Conservation (phyloP, 2,113 vertebrate species). For the Probosciger aterrimus region DNA sequence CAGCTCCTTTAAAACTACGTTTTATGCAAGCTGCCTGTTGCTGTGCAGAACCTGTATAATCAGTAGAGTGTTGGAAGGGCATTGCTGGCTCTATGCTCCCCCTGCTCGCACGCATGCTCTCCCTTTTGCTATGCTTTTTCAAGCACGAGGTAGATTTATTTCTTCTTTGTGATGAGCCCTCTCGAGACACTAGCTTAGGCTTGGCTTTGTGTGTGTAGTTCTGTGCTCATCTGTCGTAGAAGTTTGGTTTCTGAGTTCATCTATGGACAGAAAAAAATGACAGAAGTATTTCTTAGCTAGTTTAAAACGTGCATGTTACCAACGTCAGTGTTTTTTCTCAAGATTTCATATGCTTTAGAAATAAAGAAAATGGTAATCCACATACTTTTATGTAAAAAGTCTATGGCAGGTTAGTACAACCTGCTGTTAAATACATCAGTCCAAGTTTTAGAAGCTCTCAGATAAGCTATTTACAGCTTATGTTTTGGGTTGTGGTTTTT, state of each 20-base stretch:
- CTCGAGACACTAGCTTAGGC: neutral
- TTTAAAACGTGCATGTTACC: neutral
- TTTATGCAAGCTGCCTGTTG: neutral
- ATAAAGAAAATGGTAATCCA: neutral
- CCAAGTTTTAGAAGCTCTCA: neutral
- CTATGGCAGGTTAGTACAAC: neutral
- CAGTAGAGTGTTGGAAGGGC: neutral
- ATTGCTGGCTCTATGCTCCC: neutral
- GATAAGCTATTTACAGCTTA: constrained; percentile 6
- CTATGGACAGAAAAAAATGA: neutral
- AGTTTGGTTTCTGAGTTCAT: neutral
- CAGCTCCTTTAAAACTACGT: neutral
- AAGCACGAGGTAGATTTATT: neutral
- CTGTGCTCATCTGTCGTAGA: neutral
- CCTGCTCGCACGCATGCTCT: neutral
- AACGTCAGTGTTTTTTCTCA: neutral
- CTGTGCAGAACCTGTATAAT: neutral
- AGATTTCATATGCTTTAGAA: neutral
- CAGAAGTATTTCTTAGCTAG: neutral
- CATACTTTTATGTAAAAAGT: neutral
- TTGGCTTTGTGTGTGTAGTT: neutral
- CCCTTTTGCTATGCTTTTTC: neutral
- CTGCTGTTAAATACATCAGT: neutral
- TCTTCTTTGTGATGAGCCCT: neutral
- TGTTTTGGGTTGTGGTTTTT: neutral